Evolutionary conservation across 2,113 vertebrate genomes (phyloP), one percentile per base, ranked within the genome.

Genomic region (Pteropus alecto): DNA sequence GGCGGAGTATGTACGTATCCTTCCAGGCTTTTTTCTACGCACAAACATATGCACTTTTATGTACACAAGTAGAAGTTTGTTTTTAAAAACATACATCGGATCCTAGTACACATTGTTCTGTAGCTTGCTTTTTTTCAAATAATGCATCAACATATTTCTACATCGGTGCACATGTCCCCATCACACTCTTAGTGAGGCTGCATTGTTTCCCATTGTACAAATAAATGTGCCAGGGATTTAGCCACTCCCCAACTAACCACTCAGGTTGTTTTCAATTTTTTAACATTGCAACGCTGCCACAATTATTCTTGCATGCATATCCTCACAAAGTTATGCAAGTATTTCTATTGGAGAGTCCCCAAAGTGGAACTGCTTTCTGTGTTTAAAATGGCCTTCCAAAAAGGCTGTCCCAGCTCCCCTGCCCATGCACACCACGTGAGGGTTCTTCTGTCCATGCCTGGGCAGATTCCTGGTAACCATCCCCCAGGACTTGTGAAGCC

Each of bases 1-100:
- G 18, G 67, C 6, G 2, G 18, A 48, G 2, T 7, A 0, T 0
- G 9, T 0, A 1, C 0, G 21, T 0, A 6, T 14, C 58, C 51
- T 56, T 58, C 71, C 54, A 51, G 76, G 43, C 16, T 8, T 13
- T 43, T 51, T 48, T 41, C 87, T 73, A 7, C 1, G 41, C 68
- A 48, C 22, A 35, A 9, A 60, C 3, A 12, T 26, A 7, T 16
- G 5, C 1, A 70, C n/a, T 35, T 65, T 67, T 22, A 41, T 22
- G 38, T 22, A 33, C 24, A 84, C 15, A 56, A 21, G 15, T 0
- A 77, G 26, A 73, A 61, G 35, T 86, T 41, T 86, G 41, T 51
- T 73, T 79, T 79, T 43, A 21, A 83, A 90, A 87, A 41, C 10
- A 26, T 24, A 89, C 60, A 28, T 2, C 28, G 56, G 61, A 18